Evolutionary conservation across 2,797 vertebrate species (phyloP).

Genomic region (Crenuchus spilurus): DNA sequence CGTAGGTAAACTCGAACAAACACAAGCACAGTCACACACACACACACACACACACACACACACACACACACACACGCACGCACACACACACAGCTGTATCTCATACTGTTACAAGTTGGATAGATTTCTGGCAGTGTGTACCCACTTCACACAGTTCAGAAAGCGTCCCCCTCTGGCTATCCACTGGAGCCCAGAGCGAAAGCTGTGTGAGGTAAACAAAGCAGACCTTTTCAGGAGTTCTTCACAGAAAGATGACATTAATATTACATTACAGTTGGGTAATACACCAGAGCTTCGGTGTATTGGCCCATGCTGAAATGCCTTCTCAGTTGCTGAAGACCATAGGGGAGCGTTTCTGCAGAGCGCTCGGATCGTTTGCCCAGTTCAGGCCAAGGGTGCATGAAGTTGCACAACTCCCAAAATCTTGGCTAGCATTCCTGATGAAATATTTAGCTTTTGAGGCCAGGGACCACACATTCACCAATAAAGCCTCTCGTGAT

Average conservation of each 20-base stretch:
- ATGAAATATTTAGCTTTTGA: slow-evolving; percentile 20
- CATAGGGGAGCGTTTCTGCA: slow-evolving; percentile 16
- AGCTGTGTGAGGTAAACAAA: slow-evolving; percentile 9
- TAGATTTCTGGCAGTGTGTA: slow-evolving; percentile 11
- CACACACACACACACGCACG: no score
- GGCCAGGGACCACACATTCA: slow-evolving; percentile 34
- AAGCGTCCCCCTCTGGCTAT: neutral
- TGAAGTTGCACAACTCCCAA: slow-evolving; percentile 29
- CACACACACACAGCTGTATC: slow-evolving; percentile 8
- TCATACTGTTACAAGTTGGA: slow-evolving; percentile 12
- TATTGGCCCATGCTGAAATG: slow-evolving; percentile 39
- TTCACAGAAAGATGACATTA: slow-evolving; percentile 33
- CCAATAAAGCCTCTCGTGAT: slow-evolving; percentile 23
- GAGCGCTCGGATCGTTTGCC: slow-evolving; percentile 1
- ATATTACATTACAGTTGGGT: slow-evolving; percentile 50
- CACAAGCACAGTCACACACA: no score
- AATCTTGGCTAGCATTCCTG: slow-evolving; percentile 11
- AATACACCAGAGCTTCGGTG: slow-evolving; percentile 36
- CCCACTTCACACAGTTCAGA: neutral
- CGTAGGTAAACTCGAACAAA: neutral
- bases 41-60: neutral
- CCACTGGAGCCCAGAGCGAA: neutral
- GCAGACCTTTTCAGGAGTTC: slow-evolving; percentile 14
- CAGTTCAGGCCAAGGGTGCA: slow-evolving; percentile 24
- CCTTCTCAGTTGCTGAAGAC: slow-evolving; percentile 23